Conservation (phyloP, 2,797 vertebrate genomes). For the Halcyon smyrnensis region DNA sequence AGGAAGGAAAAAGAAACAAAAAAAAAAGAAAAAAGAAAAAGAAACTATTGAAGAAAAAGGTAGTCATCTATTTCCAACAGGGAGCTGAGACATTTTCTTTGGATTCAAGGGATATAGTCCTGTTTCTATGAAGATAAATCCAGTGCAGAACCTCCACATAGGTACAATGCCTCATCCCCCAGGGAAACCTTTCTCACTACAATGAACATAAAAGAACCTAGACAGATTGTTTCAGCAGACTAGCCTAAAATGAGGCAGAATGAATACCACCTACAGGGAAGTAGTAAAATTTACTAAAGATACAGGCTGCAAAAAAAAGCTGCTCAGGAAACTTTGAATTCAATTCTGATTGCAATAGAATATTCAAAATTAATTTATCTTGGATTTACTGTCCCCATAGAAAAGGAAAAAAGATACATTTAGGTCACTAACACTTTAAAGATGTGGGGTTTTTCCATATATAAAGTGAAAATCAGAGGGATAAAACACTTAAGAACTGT, state of each 20-base stretch:
- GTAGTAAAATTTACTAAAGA: constrained; percentile 8
- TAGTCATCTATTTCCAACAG: background rate
- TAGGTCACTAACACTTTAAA: background rate
- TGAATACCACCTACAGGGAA: background rate
- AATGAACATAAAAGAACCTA: background rate
- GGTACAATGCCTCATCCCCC: background rate
- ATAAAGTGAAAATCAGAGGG: background rate
- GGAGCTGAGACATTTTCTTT: background rate
- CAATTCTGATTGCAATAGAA: background rate
- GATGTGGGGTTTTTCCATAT: background rate
- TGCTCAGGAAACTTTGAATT: background rate
- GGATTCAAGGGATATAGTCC: background rate
- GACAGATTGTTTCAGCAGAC: constrained; percentile 16
- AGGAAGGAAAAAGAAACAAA: background rate
- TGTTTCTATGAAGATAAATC: background rate
- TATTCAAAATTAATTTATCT: background rate
- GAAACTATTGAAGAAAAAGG: background rate
- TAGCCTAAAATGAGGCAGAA: constrained; percentile 12
- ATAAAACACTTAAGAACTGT: background rate
- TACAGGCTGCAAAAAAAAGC: background rate
- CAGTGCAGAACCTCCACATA: background rate
- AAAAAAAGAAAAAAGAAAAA: background rate
- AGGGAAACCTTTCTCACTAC: background rate
- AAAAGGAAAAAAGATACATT: background rate
- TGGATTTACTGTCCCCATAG: background rate